Evolutionary conservation across 1,140 invertebrate species (phyloP).

Genomic region (Dendroctonus valens): DNA sequence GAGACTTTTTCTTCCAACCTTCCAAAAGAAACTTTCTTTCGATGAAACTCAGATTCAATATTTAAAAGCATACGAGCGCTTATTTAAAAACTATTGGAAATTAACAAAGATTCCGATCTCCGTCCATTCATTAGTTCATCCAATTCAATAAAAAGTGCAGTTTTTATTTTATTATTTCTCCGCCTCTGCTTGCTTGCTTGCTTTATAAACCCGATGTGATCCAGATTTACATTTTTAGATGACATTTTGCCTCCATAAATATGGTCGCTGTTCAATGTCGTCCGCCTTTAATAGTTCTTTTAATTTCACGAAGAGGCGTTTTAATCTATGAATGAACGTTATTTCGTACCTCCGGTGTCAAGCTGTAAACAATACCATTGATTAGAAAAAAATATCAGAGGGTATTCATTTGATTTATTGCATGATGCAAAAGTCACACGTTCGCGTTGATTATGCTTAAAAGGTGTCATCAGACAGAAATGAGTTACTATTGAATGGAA

Average conservation of each 20-base stretch:
- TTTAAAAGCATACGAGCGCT: not conserved
- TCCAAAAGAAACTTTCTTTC: too few relatives aligned
- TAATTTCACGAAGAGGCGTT: slow-evolving; percentile 30
- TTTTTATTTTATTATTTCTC: not conserved
- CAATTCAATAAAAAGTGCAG: not conserved
- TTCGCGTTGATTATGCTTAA: too few relatives aligned
- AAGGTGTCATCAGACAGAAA: too few relatives aligned
- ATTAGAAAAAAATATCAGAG: not conserved
- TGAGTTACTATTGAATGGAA: too few relatives aligned
- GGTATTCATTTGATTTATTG: too few relatives aligned
- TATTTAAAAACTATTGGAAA: not conserved
- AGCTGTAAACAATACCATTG: slow-evolving; percentile 31
- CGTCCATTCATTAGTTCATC: not conserved
- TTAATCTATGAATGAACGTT: slow-evolving; percentile 33
- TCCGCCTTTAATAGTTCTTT: slow-evolving; percentile 29
- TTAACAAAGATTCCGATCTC: not conserved
- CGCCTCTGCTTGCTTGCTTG: slow-evolving; percentile 15
- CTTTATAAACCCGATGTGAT: slow-evolving; percentile 21
- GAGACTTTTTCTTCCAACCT: too few relatives aligned
- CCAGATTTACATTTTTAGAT: slow-evolving; percentile 37
- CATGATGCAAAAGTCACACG: too few relatives aligned
- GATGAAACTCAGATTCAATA: not conserved
- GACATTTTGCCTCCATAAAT: slow-evolving; percentile 25
- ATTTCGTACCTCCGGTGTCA: slow-evolving; percentile 12
- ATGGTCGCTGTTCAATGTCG: slow-evolving; percentile 35